A percentile compares a stretch with the other conserved stretches of the same genome.
Conservation (phyloP, 2,113 vertebrate genomes). For the Tringa solitaria region DNA sequence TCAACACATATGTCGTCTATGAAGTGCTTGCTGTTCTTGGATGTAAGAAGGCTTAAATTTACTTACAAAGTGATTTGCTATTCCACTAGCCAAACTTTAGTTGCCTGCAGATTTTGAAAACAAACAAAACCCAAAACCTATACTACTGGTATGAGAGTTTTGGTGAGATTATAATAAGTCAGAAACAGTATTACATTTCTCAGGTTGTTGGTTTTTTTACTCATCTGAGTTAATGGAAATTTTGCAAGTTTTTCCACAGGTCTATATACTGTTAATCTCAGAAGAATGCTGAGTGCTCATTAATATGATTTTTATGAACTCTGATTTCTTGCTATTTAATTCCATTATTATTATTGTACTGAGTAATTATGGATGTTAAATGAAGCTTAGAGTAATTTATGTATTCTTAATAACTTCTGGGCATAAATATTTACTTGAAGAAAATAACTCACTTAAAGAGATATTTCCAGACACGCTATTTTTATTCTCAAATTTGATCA, state of each 20-base stretch:
- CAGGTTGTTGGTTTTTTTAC: neutral
- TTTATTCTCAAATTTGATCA: neutral
- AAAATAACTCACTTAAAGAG: neutral
- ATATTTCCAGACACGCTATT: neutral
- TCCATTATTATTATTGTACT: neutral
- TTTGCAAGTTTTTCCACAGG: neutral
- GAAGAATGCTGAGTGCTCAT: neutral
- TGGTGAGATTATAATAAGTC: neutral
- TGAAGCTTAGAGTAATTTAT: neutral
- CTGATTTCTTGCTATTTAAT: neutral
- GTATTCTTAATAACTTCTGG: neutral
- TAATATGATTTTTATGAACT: neutral
- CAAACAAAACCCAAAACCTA: neutral
- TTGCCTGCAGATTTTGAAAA: neutral
- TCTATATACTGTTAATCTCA: neutral
- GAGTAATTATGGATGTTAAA: neutral
- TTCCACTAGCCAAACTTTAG: neutral
- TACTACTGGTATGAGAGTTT: neutral
- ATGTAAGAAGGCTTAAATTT: neutral
- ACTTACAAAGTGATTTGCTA: neutral
- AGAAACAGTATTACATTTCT: neutral
- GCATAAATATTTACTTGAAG: neutral
- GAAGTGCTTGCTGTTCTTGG: neutral
- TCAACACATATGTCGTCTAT: neutral
- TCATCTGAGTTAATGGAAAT: neutral